Conservation (phyloP, 92 coral and sea anemone species). For the Desmophyllum pertusum region DNA sequence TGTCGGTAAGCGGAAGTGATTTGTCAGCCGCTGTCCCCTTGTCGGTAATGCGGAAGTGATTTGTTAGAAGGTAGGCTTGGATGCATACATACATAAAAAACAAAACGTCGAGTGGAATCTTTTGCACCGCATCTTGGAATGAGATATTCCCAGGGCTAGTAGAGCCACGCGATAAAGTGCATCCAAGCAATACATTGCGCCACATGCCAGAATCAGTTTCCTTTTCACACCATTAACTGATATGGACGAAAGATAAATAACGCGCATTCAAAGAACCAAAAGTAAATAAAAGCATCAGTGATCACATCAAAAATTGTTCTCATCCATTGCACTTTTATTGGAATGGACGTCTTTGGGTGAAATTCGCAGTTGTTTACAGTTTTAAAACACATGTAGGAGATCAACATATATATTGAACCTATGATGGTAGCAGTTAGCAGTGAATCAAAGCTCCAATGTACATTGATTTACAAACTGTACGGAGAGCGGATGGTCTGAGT, state of each 20-base stretch:
- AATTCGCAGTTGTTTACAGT: slow-evolving; percentile 1
- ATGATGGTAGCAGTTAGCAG: not conserved
- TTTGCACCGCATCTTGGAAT: not conserved
- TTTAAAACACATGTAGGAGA: not conserved
- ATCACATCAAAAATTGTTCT: not conserved
- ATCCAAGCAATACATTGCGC: not conserved
- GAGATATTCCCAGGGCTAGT: slow-evolving; percentile 4
- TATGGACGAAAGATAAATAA: not conserved
- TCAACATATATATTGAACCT: slow-evolving; percentile 1
- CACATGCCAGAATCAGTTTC: not conserved
- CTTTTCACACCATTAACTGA: slow-evolving; percentile 10
- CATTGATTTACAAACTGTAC: slow-evolving; percentile 17
- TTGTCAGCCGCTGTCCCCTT: not conserved
- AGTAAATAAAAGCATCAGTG: not conserved
- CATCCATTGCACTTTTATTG: not conserved
- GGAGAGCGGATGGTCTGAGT: slow-evolving; percentile 11
- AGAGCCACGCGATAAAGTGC: slow-evolving; percentile 15
- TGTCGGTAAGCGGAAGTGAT: not conserved
- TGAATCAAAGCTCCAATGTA: slow-evolving; percentile 31
- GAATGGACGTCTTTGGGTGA: not conserved
- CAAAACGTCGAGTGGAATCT: slow-evolving; percentile 1
- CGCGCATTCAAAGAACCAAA: not conserved
- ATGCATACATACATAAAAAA: not conserved
- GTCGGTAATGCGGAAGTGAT: not conserved
- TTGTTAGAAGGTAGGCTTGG: slow-evolving; percentile 1